These are phyloP conservation scores for Deilephila porcellus DNA, from an alignment of 2,888 invertebrate species.

Conservation along the genomic window DNA sequence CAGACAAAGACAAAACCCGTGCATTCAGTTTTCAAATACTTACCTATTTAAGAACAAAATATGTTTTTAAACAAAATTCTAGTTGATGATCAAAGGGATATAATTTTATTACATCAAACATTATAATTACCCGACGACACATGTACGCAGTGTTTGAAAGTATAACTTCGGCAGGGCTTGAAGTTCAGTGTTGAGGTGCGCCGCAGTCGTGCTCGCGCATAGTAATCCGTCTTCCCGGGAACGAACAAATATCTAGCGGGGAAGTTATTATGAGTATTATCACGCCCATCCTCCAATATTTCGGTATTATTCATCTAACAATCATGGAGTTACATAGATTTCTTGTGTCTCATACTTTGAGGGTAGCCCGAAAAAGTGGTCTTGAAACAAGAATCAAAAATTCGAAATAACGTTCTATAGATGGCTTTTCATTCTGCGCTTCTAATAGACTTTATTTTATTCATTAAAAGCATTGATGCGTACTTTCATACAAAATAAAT, in stretches of 20 bases:
- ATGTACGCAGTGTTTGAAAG: conserved; percentile 50
- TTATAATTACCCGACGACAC: conserved; percentile 44
- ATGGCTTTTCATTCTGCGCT: no score
- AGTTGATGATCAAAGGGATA: conserved; percentile 8
- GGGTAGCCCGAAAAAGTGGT: no score
- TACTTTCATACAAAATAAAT: background rate
- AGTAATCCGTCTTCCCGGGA: conserved; percentile 53
- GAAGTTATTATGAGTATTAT: conserved; percentile 11
- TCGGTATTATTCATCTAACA: background rate
- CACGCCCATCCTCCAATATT: background rate
- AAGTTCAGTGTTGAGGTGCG: conserved; percentile 62
- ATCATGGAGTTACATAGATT: no score
- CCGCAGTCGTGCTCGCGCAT: conserved; percentile 66
- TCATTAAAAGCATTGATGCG: no score
- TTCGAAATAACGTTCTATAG: no score
- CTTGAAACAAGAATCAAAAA: no score
- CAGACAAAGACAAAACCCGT: no score
- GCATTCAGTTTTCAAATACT: no score
- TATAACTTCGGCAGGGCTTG: conserved; percentile 53
- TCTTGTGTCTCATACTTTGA: no score
- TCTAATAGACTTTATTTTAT: no score
- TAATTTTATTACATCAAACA: conserved; percentile 30
- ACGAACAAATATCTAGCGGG: conserved; percentile 40
- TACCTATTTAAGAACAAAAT: background rate
- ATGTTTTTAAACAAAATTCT: background rate